A percentile compares a stretch with the other conserved stretches of the same genome.
These are phyloP conservation scores for Epizoanthus ramosus DNA, from an alignment of 92 coral and sea anemone genomes.

Conservation along the genomic window DNA sequence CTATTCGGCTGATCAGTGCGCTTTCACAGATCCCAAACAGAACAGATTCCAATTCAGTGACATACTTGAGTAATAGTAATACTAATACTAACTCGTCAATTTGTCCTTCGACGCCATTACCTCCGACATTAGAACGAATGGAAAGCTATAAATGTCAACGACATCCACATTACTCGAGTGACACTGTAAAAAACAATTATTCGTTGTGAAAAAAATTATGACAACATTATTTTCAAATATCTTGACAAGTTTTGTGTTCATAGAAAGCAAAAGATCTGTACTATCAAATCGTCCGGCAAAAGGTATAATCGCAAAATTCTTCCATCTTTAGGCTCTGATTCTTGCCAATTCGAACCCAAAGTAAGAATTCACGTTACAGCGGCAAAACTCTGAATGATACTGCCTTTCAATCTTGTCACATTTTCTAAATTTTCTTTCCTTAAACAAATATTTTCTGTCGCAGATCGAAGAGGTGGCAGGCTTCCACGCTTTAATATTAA, in stretches of 20 bases:
- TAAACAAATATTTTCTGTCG: constrained; percentile 72
- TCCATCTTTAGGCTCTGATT: neutral
- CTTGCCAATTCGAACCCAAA: neutral
- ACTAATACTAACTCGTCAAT: too few relatives aligned
- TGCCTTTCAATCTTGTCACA: constrained; percentile 12
- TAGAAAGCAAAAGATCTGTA: constrained; percentile 36
- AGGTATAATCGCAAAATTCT: neutral
- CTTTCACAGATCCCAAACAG: constrained; percentile 35
- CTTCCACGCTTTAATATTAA: constrained; percentile 81
- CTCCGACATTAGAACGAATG: constrained; percentile 5
- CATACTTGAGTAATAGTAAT: constrained; percentile 2
- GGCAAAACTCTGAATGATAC: neutral
- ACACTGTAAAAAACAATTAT: neutral
- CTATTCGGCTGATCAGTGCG: neutral
- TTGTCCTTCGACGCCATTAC: neutral
- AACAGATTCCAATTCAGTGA: constrained; percentile 43
- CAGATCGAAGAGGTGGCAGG: constrained; percentile 64
- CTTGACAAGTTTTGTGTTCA: neutral
- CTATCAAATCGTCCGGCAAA: constrained; percentile 10
- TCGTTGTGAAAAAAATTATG: constrained; percentile 31
- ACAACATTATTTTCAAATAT: constrained; percentile 24
- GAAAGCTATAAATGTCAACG: neutral
- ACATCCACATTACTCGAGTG: neutral
- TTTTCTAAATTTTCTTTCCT: constrained; percentile 39
- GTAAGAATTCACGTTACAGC: neutral